Conservation (phyloP, 2,113 vertebrate genomes). For the Beaufortia kweichowensis region DNA sequence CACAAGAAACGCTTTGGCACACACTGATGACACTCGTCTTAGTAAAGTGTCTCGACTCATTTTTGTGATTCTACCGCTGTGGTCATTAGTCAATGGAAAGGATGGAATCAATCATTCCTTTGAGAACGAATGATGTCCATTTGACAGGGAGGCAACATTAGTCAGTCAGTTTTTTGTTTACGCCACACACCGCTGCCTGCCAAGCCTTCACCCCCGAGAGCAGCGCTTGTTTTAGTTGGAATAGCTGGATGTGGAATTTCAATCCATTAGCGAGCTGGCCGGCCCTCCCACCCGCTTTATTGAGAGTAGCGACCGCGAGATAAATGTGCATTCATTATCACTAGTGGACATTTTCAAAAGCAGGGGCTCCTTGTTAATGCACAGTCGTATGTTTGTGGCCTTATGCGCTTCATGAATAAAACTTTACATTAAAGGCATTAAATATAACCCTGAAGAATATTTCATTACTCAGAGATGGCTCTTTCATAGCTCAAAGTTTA, state of each 20-base stretch:
- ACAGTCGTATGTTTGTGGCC: not conserved
- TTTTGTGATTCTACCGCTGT: conserved; percentile 70
- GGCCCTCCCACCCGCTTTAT: conserved; percentile 50
- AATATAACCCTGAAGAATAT: not conserved
- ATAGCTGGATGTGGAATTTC: conserved; percentile 64
- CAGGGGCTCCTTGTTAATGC: not conserved
- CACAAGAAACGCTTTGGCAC: conserved; percentile 34
- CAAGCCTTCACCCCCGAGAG: conserved; percentile 12
- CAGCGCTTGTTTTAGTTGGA: conserved; percentile 61
- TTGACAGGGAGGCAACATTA: conserved; percentile 51
- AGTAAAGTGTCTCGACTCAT: conserved; percentile 59
- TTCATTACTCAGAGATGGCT: not conserved
- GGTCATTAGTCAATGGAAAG: conserved; percentile 68
- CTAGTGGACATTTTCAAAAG: conserved; percentile 52
- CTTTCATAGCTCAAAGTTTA: not conserved
- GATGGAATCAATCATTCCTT: conserved; percentile 73
- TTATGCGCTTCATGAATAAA: not conserved
- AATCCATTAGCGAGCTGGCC: conserved; percentile 69
- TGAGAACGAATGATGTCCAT: conserved; percentile 38
- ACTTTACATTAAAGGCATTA: conserved; percentile 4
- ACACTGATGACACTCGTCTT: conserved; percentile 45
- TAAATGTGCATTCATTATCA: conserved; percentile 68
- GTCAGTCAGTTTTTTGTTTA: conserved; percentile 49
- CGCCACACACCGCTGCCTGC: conserved; percentile 23
- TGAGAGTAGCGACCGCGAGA: conserved; percentile 65